Evolutionary conservation across 1,140 invertebrate species (phyloP), one percentile per base, ranked within the genome.

Genomic region (Drosophila lacteicornis): DNA sequence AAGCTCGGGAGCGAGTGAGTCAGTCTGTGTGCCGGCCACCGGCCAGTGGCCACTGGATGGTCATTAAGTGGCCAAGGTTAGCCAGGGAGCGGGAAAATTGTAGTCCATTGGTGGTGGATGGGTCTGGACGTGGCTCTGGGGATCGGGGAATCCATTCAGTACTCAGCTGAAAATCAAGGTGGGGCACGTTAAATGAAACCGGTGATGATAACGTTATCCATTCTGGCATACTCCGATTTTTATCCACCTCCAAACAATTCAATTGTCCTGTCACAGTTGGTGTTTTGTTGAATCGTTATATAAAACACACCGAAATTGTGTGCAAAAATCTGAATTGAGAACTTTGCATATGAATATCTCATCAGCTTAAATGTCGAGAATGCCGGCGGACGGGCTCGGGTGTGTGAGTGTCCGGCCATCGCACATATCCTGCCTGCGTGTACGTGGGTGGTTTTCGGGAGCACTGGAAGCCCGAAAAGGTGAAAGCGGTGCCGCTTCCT

Each of bases 51-150:
- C 85, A 84, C 84, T 88, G 78, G 87, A 88, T 61, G 84, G 84
- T 90, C 84, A 87, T 87, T 87, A 87, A 87, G 84, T 90, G 84
- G 55, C 84, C 85, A 84, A 75, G 69, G 68, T 68, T 80, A 81
- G 63, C n/a, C 38, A 2, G 17, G 63, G 40, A 56, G 53, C 62
- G 53, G 61, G 38, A 65, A 61, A 75, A 58, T 50, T 66, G 40
- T 47, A 36, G 40, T 27, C 40, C 43, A 42, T 22, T 13, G 58
- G 43, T 59, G 56, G 40, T 53, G 57, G 49, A n/a, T 15, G 17
- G 36, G 53, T 56, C 53, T 56, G 53, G 36, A 40, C 13, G 19
- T 56, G 53, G 36, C 25, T 13, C 4, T 56, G 19, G 50, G 40
- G 30, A 38, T 68, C 40, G 6, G 22, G 13, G 59, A 43, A 38